Base-by-base conservation (phyloP, 2,113 vertebrate genomes). In the Coreoperca whiteheadi region DNA sequence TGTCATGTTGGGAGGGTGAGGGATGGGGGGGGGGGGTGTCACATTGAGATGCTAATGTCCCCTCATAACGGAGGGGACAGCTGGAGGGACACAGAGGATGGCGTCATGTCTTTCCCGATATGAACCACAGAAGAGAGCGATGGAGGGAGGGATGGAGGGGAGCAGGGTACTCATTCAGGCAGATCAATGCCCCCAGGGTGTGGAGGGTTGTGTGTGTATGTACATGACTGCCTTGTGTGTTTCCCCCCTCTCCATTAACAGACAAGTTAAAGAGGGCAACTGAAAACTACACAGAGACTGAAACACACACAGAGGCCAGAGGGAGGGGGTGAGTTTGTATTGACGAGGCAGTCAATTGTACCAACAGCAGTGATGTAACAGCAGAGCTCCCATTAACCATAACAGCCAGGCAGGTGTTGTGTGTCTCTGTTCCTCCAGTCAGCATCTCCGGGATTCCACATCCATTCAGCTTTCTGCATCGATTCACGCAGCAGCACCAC, bases 41-140 rank as follows among this genome's bases (percentile, higher is more conserved):
- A 85, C 84, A 94, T 94, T 94, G 87, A 93, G 77, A 94, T 94
- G 94, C 91, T 92, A 94, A 95, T 95, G 91, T 89, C 51, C 87
- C 91, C 83, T 87, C 86, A 66, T 88, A 89, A 88, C 81, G 77
- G 69, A 78, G 88, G 89, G 93, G 93, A 91, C 91, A 94, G 92
- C 91, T 93, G 94, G 93, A 94, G 87, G 87, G 89, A 79, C 80
- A 83, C 80, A 82, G 90, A 91, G 91, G 89, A 93, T 92, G 92
- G 89, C 92, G 93, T 94, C 93, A 94, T 94, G 92, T 94, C 92
- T 92, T 87, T 71, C 87, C 81, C 74, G 84, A 91, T 90, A 92
- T 91, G 87, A 91, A 90, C 68, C 54, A 83, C 70, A 86, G 84
- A 89, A 50, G 83, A 75, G 82, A 68, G 73, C 48, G 34, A 66